Conservation (phyloP, 2,113 vertebrate genomes). For the Acinonyx jubatus region DNA sequence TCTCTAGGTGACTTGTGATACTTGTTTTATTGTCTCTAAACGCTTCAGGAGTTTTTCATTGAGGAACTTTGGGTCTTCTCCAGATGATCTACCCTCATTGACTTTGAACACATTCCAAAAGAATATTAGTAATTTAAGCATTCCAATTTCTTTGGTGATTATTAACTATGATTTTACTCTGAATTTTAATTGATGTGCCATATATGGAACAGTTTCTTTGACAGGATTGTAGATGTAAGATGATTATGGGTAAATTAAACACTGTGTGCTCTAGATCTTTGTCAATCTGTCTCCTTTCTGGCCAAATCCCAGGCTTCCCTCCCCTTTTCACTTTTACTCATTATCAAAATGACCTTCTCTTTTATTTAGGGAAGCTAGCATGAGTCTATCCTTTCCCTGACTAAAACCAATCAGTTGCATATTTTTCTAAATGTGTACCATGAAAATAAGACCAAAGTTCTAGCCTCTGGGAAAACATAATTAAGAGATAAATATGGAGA, state of each 20-base stretch:
- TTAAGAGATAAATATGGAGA: neutral
- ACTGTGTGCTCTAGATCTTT: neutral
- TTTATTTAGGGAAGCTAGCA: neutral
- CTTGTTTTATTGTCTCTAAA: neutral
- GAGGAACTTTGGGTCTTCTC: neutral
- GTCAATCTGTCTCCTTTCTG: neutral
- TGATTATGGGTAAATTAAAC: neutral
- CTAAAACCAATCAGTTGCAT: neutral
- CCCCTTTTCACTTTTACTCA: neutral
- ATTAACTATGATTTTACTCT: constrained; percentile 19
- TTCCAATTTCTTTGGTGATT: neutral
- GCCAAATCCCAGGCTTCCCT: neutral
- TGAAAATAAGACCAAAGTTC: neutral
- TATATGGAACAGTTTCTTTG: neutral
- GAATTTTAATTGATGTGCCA: neutral
- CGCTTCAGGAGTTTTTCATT: neutral
- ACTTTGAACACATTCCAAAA: neutral
- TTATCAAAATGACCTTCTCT: neutral
- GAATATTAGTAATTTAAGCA: neutral
- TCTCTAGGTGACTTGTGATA: neutral
- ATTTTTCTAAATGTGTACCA: neutral
- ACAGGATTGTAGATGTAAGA: neutral
- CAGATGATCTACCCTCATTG: neutral
- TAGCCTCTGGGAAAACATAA: neutral
- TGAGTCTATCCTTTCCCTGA: neutral